Conservation (phyloP, 2,797 vertebrate genomes). For the Coluber constrictor region DNA sequence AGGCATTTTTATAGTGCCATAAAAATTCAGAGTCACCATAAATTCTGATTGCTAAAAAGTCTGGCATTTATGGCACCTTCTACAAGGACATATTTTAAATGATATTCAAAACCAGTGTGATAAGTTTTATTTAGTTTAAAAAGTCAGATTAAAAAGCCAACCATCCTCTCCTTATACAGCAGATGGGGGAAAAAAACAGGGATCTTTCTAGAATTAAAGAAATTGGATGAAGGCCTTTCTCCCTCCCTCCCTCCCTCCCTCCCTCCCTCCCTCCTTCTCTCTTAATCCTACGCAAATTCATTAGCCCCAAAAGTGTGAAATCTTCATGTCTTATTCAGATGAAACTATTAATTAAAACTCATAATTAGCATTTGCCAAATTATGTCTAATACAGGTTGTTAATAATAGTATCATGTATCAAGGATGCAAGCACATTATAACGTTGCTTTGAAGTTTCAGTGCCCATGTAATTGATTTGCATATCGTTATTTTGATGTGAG, state of each 20-base stretch:
- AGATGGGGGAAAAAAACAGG: not conserved
- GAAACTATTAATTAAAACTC: slow-evolving; percentile 39
- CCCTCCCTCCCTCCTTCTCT: not conserved
- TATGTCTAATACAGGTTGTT: slow-evolving; percentile 30
- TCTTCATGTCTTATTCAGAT: slow-evolving; percentile 49
- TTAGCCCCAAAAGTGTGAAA: slow-evolving; percentile 32
- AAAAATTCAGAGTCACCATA: slow-evolving; percentile 77
- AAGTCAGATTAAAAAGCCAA: slow-evolving; percentile 66
- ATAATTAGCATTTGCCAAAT: slow-evolving; percentile 44
- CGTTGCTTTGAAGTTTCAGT: not conserved
- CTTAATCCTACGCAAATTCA: slow-evolving; percentile 33
- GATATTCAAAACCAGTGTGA: slow-evolving; percentile 67
- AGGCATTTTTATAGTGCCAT: slow-evolving; percentile 71
- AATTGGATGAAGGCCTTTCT: not conserved
- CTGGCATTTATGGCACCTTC: slow-evolving; percentile 71
- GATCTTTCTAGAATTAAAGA: slow-evolving; percentile 18
- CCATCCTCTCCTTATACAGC: slow-evolving; percentile 55
- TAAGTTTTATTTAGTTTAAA: slow-evolving; percentile 73
- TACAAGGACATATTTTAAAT: slow-evolving; percentile 74
- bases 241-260: not conserved
- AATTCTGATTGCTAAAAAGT: slow-evolving; percentile 73
- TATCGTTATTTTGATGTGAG: not conserved
- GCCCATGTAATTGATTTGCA: not conserved
- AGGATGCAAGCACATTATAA: not conserved
- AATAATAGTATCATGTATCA: slow-evolving; percentile 23